Base-by-base conservation (phyloP, 2,888 invertebrate species). In the Latrodectus hesperus region DNA sequence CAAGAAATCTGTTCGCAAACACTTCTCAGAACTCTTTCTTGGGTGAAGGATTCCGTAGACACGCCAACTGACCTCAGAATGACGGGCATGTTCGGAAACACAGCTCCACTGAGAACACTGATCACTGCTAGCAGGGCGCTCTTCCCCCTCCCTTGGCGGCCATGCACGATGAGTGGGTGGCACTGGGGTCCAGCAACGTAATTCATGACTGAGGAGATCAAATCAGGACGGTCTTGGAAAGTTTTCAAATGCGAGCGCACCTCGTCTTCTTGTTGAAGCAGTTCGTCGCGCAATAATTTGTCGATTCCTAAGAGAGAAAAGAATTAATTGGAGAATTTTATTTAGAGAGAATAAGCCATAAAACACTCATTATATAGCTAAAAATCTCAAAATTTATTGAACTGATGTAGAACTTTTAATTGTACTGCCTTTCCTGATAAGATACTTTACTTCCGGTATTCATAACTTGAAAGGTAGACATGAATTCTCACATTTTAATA, bases 141-240 rank as follows among this genome's bases (percentile, higher is more conserved):
- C 92, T 97, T 97, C 0, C 97, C 97, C 91, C 96, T 95, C 11
- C 97, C 97, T 17, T 95, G 94, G 51, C 95, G 94, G 0, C 96
- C 96, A 88, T 95, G 94, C 84, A 97, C 93, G 12, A 96, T 94
- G 85, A 97, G 92, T 0, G 96, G 96, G 22, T 72, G 55, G 83
- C 68, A 52, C 49, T 80, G 70, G 8, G 60, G 55, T 9, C 84
- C 80, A 9, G 72, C 53, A 8, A 81, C 17, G 55, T 84, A 84
- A 26, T 70, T 38, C 77, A 76, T 79, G 49, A 88, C 17, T 9
- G 79, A 67, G 4, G 80, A 78, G 14, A 81, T 53, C 0, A 81
- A 60, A 5, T 53, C 82, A 9, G 80, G 81, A 5, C 88, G 81
- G 14, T 78, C 81, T 9, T 70, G 76, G 53, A 84, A 84, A 3